Evolutionary conservation across 2,888 invertebrate species (phyloP), one percentile per base, ranked within the genome.

Genomic region (Timema podura): DNA sequence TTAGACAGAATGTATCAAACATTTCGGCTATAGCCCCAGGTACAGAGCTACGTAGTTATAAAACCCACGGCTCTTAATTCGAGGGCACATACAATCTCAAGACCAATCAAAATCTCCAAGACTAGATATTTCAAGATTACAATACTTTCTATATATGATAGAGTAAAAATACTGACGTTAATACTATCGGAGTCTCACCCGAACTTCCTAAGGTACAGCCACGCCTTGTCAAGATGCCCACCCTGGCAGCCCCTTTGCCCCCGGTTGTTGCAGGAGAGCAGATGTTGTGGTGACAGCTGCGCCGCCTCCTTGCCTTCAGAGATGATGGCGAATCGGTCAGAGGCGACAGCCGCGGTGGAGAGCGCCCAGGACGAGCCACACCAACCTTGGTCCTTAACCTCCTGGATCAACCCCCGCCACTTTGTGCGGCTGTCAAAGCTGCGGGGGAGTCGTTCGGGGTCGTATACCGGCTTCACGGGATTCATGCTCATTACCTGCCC

Each of bases 321-420:
- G 80, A 94, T 91, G 75, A 97, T 92, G 6, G 91, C 91, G 74
- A 85, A 86, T 82, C 93, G 87, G 81, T 93, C 93, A 67, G 91
- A 90, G 69, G 91, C 91, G 54, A 94, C 90, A 13, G 89, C 87
- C 11, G 91, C 90, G 0, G 96, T 91, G 0, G 95, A 91, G 46
- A 97, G 86, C 0, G 95, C 96, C 97, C 97, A 98, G 3, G 96
- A 96, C 0, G 96, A 88, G 0, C 92, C 96, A 79, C 97, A 91
- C 83, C 88, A 86, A 30, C 87, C 88, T 77, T 86, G 86, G 75
- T 87, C 85, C 51, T 80, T 76, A n/a, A 86, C 80, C 0, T 86
- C 87, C 0, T 91, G 87, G 67, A 96, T 90, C 76, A 85, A 86
- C 2, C 84, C 83, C 0, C 88, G 87, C 96, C 96, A 97, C 67